phyloP scores from a whole-genome alignment of 2,888 invertebrate genomes.

The Drosophila cyrtoloma region DNA sequence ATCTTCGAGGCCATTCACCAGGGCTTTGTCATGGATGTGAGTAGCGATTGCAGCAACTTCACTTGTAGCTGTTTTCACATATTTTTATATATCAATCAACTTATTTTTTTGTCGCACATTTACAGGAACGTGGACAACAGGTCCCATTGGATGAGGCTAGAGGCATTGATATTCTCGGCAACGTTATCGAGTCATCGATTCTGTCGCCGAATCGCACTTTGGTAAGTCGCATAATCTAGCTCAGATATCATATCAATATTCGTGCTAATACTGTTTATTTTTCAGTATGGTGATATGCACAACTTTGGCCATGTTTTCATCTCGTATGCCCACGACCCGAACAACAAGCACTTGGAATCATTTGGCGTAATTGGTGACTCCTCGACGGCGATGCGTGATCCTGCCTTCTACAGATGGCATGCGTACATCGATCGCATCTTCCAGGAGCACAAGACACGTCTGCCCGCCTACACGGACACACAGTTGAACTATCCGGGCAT shows the following conservation, averaged over 20 bases:
- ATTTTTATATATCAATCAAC: neutral
- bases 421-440: slow-evolving; percentile 92
- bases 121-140: slow-evolving; percentile 87
- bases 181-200: slow-evolving; percentile 91
- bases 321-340: slow-evolving; percentile 92
- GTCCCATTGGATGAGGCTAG: slow-evolving; percentile 88
- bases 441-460: slow-evolving; percentile 89
- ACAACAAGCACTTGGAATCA: slow-evolving; percentile 89
- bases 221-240: slow-evolving; percentile 35
- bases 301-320: slow-evolving; percentile 90
- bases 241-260: neutral
- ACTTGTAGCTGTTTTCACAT: neutral
- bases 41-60: slow-evolving; percentile 15
- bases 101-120: neutral
- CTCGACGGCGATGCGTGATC: slow-evolving; percentile 94
- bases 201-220: slow-evolving; percentile 89
- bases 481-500: slow-evolving; percentile 86
- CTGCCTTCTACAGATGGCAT: slow-evolving; percentile 94
- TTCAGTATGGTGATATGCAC: slow-evolving; percentile 91
- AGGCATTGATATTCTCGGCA: slow-evolving; percentile 92
- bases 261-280: neutral
- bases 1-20: slow-evolving; percentile 90
- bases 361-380: slow-evolving; percentile 94
- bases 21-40: slow-evolving; percentile 87
- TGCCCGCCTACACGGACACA: slow-evolving; percentile 88